Evolutionary conservation across 2,797 vertebrate genomes (phyloP), one percentile per base, ranked within the genome.

Genomic region (Melopsittacus undulatus): DNA sequence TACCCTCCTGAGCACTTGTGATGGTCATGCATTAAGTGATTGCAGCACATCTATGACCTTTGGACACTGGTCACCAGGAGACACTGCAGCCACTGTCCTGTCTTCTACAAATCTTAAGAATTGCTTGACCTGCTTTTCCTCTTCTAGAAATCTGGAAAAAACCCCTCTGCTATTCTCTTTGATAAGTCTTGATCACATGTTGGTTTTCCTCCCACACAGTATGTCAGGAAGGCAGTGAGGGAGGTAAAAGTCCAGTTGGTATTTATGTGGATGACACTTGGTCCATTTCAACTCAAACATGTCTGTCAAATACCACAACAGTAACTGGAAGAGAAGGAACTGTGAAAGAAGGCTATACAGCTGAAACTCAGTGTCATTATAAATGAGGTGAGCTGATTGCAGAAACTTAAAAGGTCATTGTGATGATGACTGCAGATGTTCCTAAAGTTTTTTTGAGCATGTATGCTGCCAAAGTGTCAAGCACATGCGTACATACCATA

Each of bases 401-500:
- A 45, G 57, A 80, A 92, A 43, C 15, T 21, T 57, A 36, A n/a
- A 77, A 89, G 32, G 17, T 49, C 62, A 74, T 46, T 0, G 2
- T 26, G 30, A 52, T 2, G 2, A 21, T 26, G 43, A 48, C 48
- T 52, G 42, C 34, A 51, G 29, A 34, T 32, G 32, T 16, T 42
- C 22, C n/a, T n/a, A 15, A 12, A 54, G 11, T 0, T 9, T 36
- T 34, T 63, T 34, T 36, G 17, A 56, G n/a, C 2, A 0, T 3
- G 26, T 8, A 34, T 21, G 29, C 38, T 59, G 29, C 45, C 30
- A 56, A 52, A 36, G 26, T 80, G 46, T 40, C 42, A 59, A 61
- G 46, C 20, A 38, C 2, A 3, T 16, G 26, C 7, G 1, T 62
- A 64, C 16, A 4, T 9, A 21, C 43, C 24, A 42, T 30, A 20